phyloP scores from a whole-genome alignment of 2,113 vertebrate genomes.

The Candoia aspera region DNA sequence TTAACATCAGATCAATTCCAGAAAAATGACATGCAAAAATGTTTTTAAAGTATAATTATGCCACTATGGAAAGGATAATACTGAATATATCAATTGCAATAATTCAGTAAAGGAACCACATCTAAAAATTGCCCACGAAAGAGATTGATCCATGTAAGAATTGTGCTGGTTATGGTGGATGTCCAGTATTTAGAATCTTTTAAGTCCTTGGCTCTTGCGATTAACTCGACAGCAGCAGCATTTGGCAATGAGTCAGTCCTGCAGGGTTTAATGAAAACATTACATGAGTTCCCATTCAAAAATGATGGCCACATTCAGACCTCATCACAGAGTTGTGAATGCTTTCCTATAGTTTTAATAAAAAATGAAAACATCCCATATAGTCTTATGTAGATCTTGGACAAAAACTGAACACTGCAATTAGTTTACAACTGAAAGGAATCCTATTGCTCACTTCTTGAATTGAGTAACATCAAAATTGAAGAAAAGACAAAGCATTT shows the following conservation, averaged over 20 bases:
- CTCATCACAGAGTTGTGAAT: conserved; percentile 41
- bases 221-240: neutral
- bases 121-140: neutral
- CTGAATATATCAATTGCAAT: neutral
- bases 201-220: neutral
- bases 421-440: neutral
- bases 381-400: conserved; percentile 13
- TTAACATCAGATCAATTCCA: conserved; percentile 60
- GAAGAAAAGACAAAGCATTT: neutral
- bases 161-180: neutral
- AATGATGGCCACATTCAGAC: conserved; percentile 22
- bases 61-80: conserved; percentile 23
- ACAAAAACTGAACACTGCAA: neutral
- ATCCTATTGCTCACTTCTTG: neutral
- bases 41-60: neutral
- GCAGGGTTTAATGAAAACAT: neutral
- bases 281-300: neutral
- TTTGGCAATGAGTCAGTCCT: neutral
- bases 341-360: conserved; percentile 53
- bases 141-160: neutral
- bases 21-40: conserved; percentile 42
- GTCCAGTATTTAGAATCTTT: neutral
- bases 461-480: neutral
- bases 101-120: conserved; percentile 1
- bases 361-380: conserved; percentile 49